A percentile compares a stretch with the other conserved stretches of the same genome.
phyloP scores from a whole-genome alignment of 2,888 invertebrate species.

The Lasius platythorax region DNA sequence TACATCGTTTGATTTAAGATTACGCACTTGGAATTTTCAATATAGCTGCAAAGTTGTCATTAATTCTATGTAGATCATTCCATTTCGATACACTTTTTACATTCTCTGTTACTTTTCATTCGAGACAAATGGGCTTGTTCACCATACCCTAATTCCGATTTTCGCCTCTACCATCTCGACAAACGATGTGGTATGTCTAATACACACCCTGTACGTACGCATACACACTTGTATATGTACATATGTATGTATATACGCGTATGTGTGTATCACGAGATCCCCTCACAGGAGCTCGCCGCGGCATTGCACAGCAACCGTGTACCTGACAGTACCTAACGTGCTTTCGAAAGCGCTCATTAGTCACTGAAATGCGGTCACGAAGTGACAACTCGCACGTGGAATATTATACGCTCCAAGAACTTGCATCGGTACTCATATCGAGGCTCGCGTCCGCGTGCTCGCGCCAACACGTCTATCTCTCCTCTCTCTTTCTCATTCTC shows the following conservation, averaged over 20 bases:
- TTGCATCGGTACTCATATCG: slow-evolving; percentile 81
- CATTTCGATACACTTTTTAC: slow-evolving; percentile 13
- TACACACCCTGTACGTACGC: neutral
- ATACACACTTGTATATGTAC: neutral
- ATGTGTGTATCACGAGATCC: slow-evolving; percentile 61
- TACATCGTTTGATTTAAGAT: neutral
- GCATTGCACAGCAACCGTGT: slow-evolving; percentile 69
- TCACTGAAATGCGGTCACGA: slow-evolving; percentile 82
- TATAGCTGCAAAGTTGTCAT: neutral
- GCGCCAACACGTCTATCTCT: slow-evolving; percentile 55
- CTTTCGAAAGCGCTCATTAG: slow-evolving; percentile 83
- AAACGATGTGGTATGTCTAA: neutral
- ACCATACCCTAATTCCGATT: slow-evolving; percentile 32
- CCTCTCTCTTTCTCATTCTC: slow-evolving; percentile 56
- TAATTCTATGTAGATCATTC: neutral
- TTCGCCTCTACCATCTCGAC: slow-evolving; percentile 30
- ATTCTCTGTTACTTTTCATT: slow-evolving; percentile 5
- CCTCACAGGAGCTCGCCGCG: slow-evolving; percentile 56
- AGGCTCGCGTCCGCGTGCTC: slow-evolving; percentile 60
- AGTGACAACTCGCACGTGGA: slow-evolving; percentile 81
- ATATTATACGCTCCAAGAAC: slow-evolving; percentile 82
- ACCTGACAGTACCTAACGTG: slow-evolving; percentile 77
- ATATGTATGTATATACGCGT: neutral
- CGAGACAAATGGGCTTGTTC: slow-evolving; percentile 17
- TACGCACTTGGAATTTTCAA: neutral